These are phyloP conservation scores for Mesopsocus fuscifrons DNA, from an alignment of 2,888 invertebrate species.

Conservation along the genomic window DNA sequence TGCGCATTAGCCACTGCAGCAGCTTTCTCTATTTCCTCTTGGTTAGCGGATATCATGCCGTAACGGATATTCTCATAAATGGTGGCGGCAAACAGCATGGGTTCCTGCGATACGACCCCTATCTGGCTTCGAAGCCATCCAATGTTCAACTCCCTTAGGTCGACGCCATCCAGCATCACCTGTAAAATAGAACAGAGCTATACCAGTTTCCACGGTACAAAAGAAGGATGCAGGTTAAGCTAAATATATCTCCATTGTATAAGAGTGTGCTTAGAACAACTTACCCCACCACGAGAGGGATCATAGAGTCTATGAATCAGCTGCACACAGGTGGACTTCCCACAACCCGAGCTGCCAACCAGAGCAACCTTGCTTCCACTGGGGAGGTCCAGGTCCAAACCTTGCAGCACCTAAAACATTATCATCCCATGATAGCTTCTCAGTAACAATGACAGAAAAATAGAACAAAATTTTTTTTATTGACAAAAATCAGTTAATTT, in stretches of 20 bases:
- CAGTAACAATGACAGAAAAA: too few relatives aligned
- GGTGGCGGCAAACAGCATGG: slow-evolving; percentile 61
- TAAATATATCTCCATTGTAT: too few relatives aligned
- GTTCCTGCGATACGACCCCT: slow-evolving; percentile 77
- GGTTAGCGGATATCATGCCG: slow-evolving; percentile 45
- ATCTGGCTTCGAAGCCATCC: slow-evolving; percentile 55
- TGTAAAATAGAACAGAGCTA: slow-evolving; percentile 13
- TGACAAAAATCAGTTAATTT: too few relatives aligned
- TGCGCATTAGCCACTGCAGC: slow-evolving; percentile 59
- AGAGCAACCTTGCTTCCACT: slow-evolving; percentile 54
- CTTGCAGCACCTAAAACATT: slow-evolving; percentile 39
- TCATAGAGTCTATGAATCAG: slow-evolving; percentile 58
- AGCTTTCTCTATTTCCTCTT: slow-evolving; percentile 46
- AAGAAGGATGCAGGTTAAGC: too few relatives aligned
- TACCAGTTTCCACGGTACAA: too few relatives aligned
- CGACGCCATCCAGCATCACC: slow-evolving; percentile 38
- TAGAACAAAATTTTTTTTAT: too few relatives aligned
- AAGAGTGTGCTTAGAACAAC: too few relatives aligned
- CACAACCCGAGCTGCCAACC: slow-evolving; percentile 58
- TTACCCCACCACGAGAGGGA: slow-evolving; percentile 29
- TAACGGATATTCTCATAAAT: slow-evolving; percentile 76
- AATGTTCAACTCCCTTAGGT: slow-evolving; percentile 48
- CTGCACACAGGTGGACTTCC: slow-evolving; percentile 67
- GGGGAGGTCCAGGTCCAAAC: slow-evolving; percentile 38
- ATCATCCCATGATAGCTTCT: too few relatives aligned